A percentile compares a stretch with the other conserved stretches of the same genome.
Conservation (phyloP, 2,797 vertebrate species). For the Saguinus oedipus region DNA sequence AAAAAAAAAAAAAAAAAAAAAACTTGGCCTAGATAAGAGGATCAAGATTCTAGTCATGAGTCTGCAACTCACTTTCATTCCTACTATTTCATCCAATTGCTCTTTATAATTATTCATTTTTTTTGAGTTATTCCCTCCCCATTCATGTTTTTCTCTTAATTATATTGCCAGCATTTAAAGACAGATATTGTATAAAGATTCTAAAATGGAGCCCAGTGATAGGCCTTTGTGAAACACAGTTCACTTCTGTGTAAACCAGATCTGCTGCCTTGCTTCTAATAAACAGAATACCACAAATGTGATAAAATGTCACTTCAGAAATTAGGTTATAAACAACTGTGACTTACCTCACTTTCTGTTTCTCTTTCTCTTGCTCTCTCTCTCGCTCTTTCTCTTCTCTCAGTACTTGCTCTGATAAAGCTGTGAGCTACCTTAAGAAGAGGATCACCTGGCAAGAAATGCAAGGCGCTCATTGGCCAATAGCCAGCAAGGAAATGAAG, state of each 20-base stretch:
- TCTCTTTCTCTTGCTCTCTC: neutral
- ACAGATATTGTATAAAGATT: neutral
- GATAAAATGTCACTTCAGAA: neutral
- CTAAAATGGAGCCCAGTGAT: neutral
- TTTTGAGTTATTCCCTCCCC: no score
- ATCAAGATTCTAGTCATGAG: neutral
- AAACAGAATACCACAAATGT: neutral
- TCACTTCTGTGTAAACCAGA: neutral
- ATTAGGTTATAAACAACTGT: neutral
- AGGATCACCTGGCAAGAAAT: neutral
- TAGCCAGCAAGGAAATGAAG: neutral
- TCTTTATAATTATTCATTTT: no score
- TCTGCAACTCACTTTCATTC: neutral
- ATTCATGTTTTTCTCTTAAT: neutral
- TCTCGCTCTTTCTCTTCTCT: neutral
- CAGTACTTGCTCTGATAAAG: neutral
- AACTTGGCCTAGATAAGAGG: neutral
- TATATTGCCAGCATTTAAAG: neutral
- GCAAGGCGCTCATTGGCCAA: neutral
- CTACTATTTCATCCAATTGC: no score
- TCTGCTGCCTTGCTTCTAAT: neutral
- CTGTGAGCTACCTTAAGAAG: neutral
- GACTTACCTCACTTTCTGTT: neutral
- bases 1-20: neutral
- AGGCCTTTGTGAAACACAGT: neutral